Conservation (phyloP, 2,888 invertebrate genomes). For the Opisthograptis luteolata region DNA sequence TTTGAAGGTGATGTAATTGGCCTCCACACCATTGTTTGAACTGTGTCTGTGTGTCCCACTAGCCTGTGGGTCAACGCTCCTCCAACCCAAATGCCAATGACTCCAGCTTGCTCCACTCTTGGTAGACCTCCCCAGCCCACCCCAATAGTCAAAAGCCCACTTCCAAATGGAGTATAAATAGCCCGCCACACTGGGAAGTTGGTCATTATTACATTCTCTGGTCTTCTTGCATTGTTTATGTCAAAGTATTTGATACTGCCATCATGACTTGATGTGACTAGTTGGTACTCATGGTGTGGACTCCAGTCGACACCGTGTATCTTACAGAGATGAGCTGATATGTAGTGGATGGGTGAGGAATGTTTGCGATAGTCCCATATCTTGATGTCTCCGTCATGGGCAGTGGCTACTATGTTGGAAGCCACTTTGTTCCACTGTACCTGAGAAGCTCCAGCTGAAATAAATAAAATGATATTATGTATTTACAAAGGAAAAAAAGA, state of each 20-base stretch:
- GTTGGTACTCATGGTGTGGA: conserved; percentile 91
- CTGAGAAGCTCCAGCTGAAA: conserved; percentile 93
- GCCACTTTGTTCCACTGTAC: conserved; percentile 97
- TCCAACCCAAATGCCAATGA: conserved; percentile 81
- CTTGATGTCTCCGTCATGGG: conserved; percentile 97
- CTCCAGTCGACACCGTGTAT: conserved; percentile 98
- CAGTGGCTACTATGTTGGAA: conserved; percentile 93
- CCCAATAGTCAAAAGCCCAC: conserved; percentile 95
- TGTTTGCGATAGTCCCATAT: conserved; percentile 97
- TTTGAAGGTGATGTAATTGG: conserved; percentile 87
- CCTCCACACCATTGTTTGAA: conserved; percentile 97
- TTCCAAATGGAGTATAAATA: conserved; percentile 96
- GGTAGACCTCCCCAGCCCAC: conserved; percentile 92
- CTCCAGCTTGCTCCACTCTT: conserved; percentile 90
- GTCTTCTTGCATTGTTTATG: conserved; percentile 92
- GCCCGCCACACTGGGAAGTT: conserved; percentile 97
- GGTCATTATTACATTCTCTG: conserved; percentile 93
- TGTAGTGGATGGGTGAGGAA: conserved; percentile 94
- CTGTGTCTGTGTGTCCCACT: conserved; percentile 97
- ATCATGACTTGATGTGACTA: conserved; percentile 97
- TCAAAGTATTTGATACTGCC: conserved; percentile 98
- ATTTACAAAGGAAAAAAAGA: no score
- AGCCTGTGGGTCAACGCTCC: conserved; percentile 93
- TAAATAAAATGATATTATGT: background rate
- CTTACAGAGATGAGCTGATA: conserved; percentile 94